Base-by-base conservation (phyloP, 2,888 invertebrate species). In the Drosophila atripex region DNA sequence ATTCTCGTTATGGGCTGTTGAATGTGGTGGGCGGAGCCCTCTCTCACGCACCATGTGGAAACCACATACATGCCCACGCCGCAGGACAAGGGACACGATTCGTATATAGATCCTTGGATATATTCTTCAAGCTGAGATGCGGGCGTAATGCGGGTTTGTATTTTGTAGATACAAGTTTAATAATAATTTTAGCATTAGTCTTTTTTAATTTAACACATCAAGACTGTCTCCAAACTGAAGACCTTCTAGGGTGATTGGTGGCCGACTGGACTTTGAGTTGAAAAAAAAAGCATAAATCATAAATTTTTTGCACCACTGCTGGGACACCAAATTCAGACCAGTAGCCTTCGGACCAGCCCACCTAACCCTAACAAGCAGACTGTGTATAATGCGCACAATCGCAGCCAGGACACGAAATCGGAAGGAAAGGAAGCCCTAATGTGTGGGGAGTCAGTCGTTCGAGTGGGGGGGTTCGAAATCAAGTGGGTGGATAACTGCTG, bases 321-420 rank as follows among this genome's bases (percentile, higher is more conserved):
- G 43, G 66, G 39, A 45, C 41, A 47, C 25, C 32, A n/a, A 49
- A 30, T 21, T 12, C 14, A 18, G 16, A 43, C 46, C 50, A 47
- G 16, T 12, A 30, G n/a, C 16, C 41, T 25, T 54, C 57, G 28
- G 51, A 23, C 7, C 51, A 30, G 21, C 18, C n/a, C 18, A 28
- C 47, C 32, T 30, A 41, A 38, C n/a, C 35, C 16, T 30, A 45
- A 21, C 46, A 32, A 39, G 38, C 66, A 58, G 56, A 52, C 54
- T 73, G 61, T 73, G 77, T 73, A 82, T 89, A 86, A 87, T 89
- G 83, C 88, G 88, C 86, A 84, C 77, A 79, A 80, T 77, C 77
- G 57, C 61, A 68, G 69, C 68, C 65, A 69, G 71, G 73, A 77
- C 88, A 88, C 88, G 88, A 84, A 73, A 56, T 57, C 41, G 59